These are phyloP conservation scores for Drosophila fulvimacula DNA, from an alignment of 2,888 invertebrate species.

Conservation along the genomic window DNA sequence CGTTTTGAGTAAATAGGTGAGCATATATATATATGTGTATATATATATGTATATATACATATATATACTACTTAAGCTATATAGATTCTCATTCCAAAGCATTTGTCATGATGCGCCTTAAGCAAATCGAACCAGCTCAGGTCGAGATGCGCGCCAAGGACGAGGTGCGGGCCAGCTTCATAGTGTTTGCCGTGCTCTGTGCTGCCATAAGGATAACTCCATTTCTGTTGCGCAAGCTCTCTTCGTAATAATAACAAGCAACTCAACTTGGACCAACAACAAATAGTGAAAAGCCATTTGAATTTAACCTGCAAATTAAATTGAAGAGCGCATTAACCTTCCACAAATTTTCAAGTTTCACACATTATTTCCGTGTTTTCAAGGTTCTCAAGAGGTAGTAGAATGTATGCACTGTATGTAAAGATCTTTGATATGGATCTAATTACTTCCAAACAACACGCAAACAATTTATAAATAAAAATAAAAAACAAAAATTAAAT, in stretches of 20 bases:
- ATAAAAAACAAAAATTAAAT: not conserved
- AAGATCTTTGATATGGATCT: not conserved
- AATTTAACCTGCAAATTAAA: constrained; percentile 1
- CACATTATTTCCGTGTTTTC: not conserved
- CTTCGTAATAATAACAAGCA: not conserved
- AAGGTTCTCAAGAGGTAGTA: not conserved
- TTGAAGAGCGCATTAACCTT: not conserved
- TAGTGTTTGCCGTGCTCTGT: constrained; percentile 57
- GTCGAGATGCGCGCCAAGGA: constrained; percentile 40
- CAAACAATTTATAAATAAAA: not conserved
- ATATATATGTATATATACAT: too few species aligned
- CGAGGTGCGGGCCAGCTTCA: constrained; percentile 53
- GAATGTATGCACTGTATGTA: not conserved
- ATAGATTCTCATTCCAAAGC: constrained; percentile 10
- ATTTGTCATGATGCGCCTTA: constrained; percentile 55
- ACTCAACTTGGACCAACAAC: not conserved
- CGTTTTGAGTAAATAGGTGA: constrained; percentile 15
- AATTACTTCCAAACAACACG: not conserved
- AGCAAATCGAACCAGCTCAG: constrained; percentile 25
- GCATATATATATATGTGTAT: not conserved
- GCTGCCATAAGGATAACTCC: constrained; percentile 51
- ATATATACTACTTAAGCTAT: not conserved
- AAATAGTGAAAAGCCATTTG: not conserved
- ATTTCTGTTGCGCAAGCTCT: constrained; percentile 36
- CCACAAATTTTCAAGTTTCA: constrained; percentile 2